phyloP scores from a whole-genome alignment of 2,888 invertebrate species.

The Nebria brevicollis region DNA sequence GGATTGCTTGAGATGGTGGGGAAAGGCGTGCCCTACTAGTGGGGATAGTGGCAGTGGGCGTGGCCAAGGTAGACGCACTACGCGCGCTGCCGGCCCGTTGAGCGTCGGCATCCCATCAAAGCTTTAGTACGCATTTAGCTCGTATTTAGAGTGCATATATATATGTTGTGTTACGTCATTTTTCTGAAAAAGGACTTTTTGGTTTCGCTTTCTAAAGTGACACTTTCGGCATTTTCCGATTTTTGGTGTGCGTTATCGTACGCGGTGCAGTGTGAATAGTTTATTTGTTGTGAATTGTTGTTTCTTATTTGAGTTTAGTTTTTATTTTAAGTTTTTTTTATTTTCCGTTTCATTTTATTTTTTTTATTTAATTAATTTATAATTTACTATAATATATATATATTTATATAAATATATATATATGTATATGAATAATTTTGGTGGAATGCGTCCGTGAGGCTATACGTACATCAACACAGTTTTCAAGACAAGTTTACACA shows the following conservation, averaged over 20 bases:
- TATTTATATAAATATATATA: neutral
- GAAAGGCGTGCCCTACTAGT: conserved; percentile 54
- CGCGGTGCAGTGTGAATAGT: conserved; percentile 41
- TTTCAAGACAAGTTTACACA: conserved; percentile 3
- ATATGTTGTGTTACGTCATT: conserved; percentile 65
- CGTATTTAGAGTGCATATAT: conserved; percentile 62
- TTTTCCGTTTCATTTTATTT: conserved; percentile 49
- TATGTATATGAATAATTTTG: neutral
- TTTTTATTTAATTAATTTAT: conserved; percentile 15
- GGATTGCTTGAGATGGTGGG: conserved; percentile 52
- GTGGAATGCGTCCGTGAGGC: conserved; percentile 1
- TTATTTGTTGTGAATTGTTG: conserved; percentile 39
- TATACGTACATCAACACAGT: neutral
- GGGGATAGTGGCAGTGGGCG: conserved; percentile 52
- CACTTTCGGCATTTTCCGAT: conserved; percentile 61
- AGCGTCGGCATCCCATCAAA: conserved; percentile 59
- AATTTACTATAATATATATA: neutral
- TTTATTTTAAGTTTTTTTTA: conserved; percentile 51
- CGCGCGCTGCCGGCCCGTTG: conserved; percentile 63
- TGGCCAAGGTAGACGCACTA: conserved; percentile 58
- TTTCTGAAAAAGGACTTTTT: conserved; percentile 63
- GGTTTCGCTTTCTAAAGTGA: conserved; percentile 64
- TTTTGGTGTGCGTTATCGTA: conserved; percentile 50
- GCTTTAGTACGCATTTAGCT: conserved; percentile 64
- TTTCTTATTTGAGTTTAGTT: conserved; percentile 52